Evolutionary conservation across 2,888 invertebrate genomes (phyloP).

Genomic region (Melinaea marsaeus): DNA sequence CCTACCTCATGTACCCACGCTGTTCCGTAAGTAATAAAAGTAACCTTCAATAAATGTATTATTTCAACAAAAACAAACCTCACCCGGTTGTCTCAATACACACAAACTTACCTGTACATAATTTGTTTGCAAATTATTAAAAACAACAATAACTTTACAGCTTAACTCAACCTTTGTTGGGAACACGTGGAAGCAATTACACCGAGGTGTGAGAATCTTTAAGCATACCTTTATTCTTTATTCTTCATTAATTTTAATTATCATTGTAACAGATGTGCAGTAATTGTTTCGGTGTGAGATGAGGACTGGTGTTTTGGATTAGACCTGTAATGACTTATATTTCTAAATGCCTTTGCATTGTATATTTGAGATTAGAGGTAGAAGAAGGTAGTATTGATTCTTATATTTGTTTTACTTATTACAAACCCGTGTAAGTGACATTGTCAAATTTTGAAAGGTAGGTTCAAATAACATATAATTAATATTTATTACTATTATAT

Average conservation of each 20-base stretch:
- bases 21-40: too few species aligned
- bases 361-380: not conserved
- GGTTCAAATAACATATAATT: too few species aligned
- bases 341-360: not conserved
- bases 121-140: slow-evolving; percentile 11
- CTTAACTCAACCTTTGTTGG: slow-evolving; percentile 31
- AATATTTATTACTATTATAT: too few species aligned
- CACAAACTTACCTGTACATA: not conserved
- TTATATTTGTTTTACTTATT: too few species aligned
- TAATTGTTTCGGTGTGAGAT: slow-evolving; percentile 26
- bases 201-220: slow-evolving; percentile 23
- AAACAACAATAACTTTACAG: slow-evolving; percentile 33
- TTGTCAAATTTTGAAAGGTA: too few species aligned
- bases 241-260: slow-evolving; percentile 6
- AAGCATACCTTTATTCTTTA: slow-evolving; percentile 8
- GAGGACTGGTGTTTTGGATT: slow-evolving; percentile 38
- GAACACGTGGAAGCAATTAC: slow-evolving; percentile 50
- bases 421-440: too few species aligned
- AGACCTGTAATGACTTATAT: slow-evolving; percentile 7
- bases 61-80: not conserved
- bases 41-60: not conserved
- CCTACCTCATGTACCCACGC: too few species aligned
- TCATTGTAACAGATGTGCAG: slow-evolving; percentile 26
- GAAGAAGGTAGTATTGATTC: too few species aligned
- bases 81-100: not conserved